Evolutionary conservation across 2,113 vertebrate genomes (phyloP).

Genomic region (Equus przewalskii): DNA sequence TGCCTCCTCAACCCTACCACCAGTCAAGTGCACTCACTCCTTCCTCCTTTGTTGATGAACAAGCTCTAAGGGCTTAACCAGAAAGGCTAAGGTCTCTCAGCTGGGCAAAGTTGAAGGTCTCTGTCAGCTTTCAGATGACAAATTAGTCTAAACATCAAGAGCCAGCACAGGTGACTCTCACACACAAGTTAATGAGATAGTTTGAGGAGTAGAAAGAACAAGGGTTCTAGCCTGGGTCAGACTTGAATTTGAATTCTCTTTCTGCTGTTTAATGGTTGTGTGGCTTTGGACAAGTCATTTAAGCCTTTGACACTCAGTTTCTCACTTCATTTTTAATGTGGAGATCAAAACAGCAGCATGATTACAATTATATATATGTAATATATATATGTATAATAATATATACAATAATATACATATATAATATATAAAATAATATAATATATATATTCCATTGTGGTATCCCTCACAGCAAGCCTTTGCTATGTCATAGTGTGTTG

Average conservation of each 20-base stretch:
- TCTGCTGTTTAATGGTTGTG: not conserved
- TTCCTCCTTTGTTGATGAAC: not conserved
- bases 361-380: no score
- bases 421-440: no score
- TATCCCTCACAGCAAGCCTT: not conserved
- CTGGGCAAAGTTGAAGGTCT: not conserved
- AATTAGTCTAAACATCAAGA: not conserved
- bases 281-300: not conserved
- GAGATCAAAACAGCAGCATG: not conserved
- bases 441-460: not conserved
- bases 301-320: not conserved
- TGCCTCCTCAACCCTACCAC: not conserved
- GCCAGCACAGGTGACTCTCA: not conserved
- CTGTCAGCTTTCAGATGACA: not conserved
- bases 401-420: no score
- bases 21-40: not conserved
- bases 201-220: not conserved
- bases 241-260: not conserved
- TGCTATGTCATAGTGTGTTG: not conserved
- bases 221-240: not conserved
- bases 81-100: not conserved
- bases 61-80: not conserved
- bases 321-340: not conserved
- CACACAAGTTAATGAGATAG: not conserved
- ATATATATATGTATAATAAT: no score